Evolutionary conservation across 2,797 vertebrate genomes (phyloP), one percentile per base, ranked within the genome.

Genomic region (Halcyon chelicuti): DNA sequence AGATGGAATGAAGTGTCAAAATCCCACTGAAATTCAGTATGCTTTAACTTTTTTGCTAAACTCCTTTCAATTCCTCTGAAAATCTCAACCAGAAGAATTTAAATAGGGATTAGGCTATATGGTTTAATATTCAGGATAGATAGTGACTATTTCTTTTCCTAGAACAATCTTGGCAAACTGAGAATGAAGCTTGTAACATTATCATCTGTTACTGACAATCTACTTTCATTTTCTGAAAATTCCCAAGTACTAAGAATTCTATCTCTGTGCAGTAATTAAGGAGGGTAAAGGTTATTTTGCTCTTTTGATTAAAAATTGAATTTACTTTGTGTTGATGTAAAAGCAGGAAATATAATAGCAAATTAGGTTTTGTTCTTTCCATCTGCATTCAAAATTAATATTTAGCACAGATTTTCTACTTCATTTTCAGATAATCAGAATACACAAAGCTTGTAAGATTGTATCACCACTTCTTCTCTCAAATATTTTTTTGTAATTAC

Each of bases 311-410:
- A 97, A 95, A 95, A 96, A 86, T 70, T 94, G 22, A 92, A 91
- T 96, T 96, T 94, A 96, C 94, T 96, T 97, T 93, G 40, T 95
- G 60, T 89, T 93, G 78, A 60, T 67, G 86, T 62, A 88, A 95
- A 92, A 89, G 74, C 25, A 88, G 83, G 62, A 96, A 95, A 88
- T 77, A 68, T 80, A 82, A 47, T 57, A 93, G 29, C 23, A 95
- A 70, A 95, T 94, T 83, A 91, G 26, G 49, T 85, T 88, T 82
- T 82, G 12, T 94, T 93, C 68, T 82, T 93, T 91, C 55, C 44
- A 37, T 88, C 70, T 94, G 61, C 58, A 94, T 67, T 95, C 55
- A 86, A 86, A 94, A 88, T 88, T 86, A 40, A 33, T 89, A 86
- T 84, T 95, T 91, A 94, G 75, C 29, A n/a, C 46, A 91, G 71